These are phyloP conservation scores for Cebus imitator DNA, from an alignment of 2,113 vertebrate genomes.

Conservation along the genomic window DNA sequence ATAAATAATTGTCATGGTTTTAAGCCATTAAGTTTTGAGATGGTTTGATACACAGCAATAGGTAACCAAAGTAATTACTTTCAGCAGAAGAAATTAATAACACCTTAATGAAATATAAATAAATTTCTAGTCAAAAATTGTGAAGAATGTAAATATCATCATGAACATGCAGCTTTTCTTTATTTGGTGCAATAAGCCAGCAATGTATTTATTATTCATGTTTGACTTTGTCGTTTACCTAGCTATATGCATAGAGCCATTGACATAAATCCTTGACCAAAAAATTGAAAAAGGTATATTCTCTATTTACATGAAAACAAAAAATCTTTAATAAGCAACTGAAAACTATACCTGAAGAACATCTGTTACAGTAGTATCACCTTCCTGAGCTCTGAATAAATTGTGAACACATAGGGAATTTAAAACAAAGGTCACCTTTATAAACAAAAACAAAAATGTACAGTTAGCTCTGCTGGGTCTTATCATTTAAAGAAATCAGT, in stretches of 20 bases:
- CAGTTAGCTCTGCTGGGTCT: not conserved
- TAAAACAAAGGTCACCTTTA: not conserved
- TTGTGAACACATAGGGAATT: not conserved
- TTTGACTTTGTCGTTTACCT: not conserved
- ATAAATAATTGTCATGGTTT: not conserved
- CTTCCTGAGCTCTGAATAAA: constrained; percentile 8
- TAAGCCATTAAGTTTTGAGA: not conserved
- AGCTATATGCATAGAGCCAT: not conserved
- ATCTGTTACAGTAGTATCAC: not conserved
- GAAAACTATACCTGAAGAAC: not conserved
- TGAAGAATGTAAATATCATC: not conserved
- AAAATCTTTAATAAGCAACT: constrained; percentile 50
- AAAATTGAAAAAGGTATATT: not conserved
- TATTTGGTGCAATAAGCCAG: constrained; percentile 6
- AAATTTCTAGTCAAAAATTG: not conserved
- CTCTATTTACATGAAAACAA: not conserved
- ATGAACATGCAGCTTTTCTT: not conserved
- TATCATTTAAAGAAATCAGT: not conserved
- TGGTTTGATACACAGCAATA: not conserved
- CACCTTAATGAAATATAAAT: not conserved
- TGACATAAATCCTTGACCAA: not conserved
- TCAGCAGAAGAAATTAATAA: constrained; percentile 16
- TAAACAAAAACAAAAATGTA: not conserved
- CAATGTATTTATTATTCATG: not conserved
- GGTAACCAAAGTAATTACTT: not conserved